Evolutionary conservation across 2,797 vertebrate genomes (phyloP).

Genomic region (Champsocephalus gunnari): DNA sequence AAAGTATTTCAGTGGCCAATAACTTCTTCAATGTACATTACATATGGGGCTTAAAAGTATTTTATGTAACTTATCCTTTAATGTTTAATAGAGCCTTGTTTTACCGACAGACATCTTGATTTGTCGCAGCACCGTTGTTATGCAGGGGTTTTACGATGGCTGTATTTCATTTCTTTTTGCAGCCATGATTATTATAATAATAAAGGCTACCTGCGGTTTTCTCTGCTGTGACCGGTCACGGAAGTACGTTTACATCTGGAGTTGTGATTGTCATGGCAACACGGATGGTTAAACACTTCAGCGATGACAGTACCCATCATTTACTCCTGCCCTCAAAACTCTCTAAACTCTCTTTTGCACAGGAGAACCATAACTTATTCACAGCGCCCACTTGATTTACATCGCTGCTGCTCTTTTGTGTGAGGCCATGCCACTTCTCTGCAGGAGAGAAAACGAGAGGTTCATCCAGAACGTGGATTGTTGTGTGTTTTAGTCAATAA

Average conservation of each 20-base stretch:
- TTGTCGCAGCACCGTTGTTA: neutral
- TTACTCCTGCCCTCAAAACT: neutral
- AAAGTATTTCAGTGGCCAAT: no score
- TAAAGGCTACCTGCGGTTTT: slow-evolving; percentile 1
- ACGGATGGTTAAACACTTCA: slow-evolving; percentile 1
- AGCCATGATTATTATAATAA: slow-evolving; percentile 6
- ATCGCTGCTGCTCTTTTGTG: neutral
- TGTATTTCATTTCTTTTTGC: neutral
- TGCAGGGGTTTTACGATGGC: neutral
- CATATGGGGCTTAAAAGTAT: no score
- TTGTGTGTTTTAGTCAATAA: no score
- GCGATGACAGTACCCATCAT: neutral
- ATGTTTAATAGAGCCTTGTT: neutral
- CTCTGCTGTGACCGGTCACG: neutral
- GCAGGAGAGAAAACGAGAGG: neutral
- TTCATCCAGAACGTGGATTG: neutral
- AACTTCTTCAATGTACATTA: no score
- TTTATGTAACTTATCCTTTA: neutral
- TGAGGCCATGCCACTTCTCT: neutral
- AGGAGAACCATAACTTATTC: neutral
- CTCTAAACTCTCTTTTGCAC: neutral
- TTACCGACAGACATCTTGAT: neutral
- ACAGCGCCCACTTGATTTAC: neutral
- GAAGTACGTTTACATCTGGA: slow-evolving; percentile 10
- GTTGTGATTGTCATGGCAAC: neutral